phyloP scores from a whole-genome alignment of 2,797 vertebrate species.

The Melanotaenia parkinsoni region DNA sequence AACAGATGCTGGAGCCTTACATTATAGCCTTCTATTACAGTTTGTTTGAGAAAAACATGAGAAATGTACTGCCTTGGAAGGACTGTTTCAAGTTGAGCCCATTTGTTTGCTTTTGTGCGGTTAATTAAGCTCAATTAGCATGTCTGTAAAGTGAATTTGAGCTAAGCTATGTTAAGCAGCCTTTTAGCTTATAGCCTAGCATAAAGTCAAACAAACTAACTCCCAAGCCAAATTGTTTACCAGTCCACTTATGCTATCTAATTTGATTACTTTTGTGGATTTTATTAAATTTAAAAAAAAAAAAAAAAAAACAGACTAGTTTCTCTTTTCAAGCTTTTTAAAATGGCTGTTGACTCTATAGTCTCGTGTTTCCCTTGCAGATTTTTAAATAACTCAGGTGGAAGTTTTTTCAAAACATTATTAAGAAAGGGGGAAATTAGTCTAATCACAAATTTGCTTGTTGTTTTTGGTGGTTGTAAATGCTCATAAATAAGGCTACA shows the following conservation, averaged over 20 bases:
- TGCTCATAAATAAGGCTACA: background rate
- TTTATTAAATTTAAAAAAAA: background rate
- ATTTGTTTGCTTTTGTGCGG: slow-evolving; percentile 1
- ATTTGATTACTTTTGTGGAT: slow-evolving; percentile 10
- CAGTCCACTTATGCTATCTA: background rate
- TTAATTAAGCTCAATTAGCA: background rate
- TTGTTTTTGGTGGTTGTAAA: background rate
- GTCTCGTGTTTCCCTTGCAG: background rate
- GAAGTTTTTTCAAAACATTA: background rate
- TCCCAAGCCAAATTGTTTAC: slow-evolving; percentile 1
- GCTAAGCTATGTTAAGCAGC: background rate
- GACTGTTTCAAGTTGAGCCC: background rate
- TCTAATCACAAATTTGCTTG: background rate
- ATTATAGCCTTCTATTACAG: slow-evolving; percentile 23
- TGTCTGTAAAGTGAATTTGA: background rate
- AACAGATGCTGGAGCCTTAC: slow-evolving; percentile 43
- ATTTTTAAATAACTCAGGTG: background rate
- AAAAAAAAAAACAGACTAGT: background rate
- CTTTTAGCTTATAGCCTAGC: background rate
- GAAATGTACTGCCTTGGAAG: slow-evolving; percentile 27
- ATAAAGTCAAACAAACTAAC: slow-evolving; percentile 1
- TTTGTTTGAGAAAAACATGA: slow-evolving; percentile 14
- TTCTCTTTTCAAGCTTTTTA: background rate
- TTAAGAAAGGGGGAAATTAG: background rate
- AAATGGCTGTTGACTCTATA: background rate